Conservation (phyloP, 30 jellyfish, hydroid and myxozoan species). For the Phacellophora camtschatica region DNA sequence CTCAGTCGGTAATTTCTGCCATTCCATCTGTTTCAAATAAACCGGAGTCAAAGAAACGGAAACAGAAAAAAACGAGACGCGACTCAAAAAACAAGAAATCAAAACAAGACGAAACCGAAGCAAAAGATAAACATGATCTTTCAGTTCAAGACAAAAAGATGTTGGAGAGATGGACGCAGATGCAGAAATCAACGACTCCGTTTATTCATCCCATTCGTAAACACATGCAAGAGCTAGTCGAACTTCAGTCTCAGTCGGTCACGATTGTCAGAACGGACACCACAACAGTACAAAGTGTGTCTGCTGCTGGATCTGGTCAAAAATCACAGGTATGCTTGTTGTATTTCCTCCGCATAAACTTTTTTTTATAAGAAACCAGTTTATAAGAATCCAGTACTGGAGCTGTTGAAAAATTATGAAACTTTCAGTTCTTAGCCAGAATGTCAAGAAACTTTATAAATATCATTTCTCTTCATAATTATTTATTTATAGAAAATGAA, state of each 20-base stretch:
- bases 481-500: too few relatives aligned
- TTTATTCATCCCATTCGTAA: constrained; percentile 93
- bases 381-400: too few relatives aligned
- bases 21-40: constrained; percentile 9
- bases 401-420: too few relatives aligned
- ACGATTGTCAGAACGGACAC: background rate
- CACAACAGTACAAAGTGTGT: background rate
- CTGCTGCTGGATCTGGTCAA: background rate
- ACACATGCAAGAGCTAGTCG: constrained; percentile 82
- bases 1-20: constrained; percentile 47
- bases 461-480: too few relatives aligned
- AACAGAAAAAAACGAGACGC: constrained; percentile 25
- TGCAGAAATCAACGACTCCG: constrained; percentile 90
- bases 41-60: constrained; percentile 64
- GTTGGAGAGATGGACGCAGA: constrained; percentile 91
- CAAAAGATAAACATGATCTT: constrained; percentile 26
- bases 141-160: constrained; percentile 68
- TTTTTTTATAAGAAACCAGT: too few relatives aligned
- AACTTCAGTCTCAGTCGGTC: constrained; percentile 49
- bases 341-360: too few relatives aligned
- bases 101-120: constrained; percentile 3
- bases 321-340: constrained; percentile 35
- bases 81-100: constrained; percentile 39
- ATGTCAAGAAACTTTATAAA: too few relatives aligned
- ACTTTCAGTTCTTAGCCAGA: too few relatives aligned